Conservation (phyloP, 1,140 invertebrate genomes). For the Leptinotarsa lineolata region DNA sequence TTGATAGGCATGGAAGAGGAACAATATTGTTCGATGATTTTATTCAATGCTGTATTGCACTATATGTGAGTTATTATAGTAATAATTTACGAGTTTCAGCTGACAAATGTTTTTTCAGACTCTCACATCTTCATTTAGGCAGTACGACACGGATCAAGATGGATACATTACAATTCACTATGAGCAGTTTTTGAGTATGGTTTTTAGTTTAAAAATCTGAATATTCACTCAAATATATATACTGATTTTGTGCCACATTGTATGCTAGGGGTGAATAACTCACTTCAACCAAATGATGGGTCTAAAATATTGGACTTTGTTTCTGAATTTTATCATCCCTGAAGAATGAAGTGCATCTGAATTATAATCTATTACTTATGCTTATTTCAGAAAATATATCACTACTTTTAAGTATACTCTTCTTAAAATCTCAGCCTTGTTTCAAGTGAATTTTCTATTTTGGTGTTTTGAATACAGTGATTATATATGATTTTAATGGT, state of each 20-base stretch:
- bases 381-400: too few relatives aligned
- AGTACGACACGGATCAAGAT: slow-evolving; percentile 90
- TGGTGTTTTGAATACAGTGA: too few relatives aligned
- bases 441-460: too few relatives aligned
- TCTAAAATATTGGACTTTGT: too few relatives aligned
- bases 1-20: slow-evolving; percentile 87
- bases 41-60: slow-evolving; percentile 88
- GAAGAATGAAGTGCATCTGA: too few relatives aligned
- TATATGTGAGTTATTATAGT: slow-evolving; percentile 77
- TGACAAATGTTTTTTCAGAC: slow-evolving; percentile 69
- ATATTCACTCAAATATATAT: not conserved
- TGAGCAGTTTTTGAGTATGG: slow-evolving; percentile 95
- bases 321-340: too few relatives aligned
- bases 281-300: too few relatives aligned
- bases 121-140: slow-evolving; percentile 84
- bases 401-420: too few relatives aligned
- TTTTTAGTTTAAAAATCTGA: slow-evolving; percentile 90
- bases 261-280: not conserved
- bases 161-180: slow-evolving; percentile 96
- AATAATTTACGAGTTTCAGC: not conserved
- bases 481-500: too few relatives aligned
- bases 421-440: too few relatives aligned
- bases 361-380: too few relatives aligned
- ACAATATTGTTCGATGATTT: slow-evolving; percentile 96
- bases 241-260: not conserved